A percentile compares a stretch with the other conserved stretches of the same genome.
These are phyloP conservation scores for Fopius arisanus DNA, from an alignment of 1,140 invertebrate genomes.

Conservation along the genomic window DNA sequence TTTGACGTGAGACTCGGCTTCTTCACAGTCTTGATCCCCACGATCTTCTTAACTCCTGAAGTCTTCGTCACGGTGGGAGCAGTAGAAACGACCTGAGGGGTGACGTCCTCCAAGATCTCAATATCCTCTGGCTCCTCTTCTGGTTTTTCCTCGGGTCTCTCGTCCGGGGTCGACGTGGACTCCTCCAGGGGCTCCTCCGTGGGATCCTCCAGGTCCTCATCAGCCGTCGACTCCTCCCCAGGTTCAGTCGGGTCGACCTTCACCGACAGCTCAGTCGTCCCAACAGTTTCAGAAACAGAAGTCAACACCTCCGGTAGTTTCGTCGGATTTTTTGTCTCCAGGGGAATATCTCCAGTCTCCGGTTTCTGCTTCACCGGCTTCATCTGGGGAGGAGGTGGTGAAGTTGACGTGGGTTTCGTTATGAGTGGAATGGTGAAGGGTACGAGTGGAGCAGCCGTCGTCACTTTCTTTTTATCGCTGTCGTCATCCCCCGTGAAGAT, in stretches of 20 bases:
- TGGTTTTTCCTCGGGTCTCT: background rate
- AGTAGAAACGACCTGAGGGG: background rate
- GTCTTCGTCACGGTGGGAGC: background rate
- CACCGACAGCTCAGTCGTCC: background rate
- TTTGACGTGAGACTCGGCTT: conserved; percentile 43
- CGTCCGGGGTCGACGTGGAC: background rate
- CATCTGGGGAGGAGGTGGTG: background rate
- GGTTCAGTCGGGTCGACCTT: conserved; percentile 17
- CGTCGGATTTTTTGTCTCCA: conserved; percentile 8
- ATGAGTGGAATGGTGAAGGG: conserved; percentile 51
- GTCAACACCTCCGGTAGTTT: background rate
- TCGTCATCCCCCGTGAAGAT: conserved; percentile 62
- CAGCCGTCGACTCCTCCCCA: background rate
- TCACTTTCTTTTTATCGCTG: conserved; percentile 42
- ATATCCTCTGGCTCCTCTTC: background rate
- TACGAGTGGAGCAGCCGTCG: conserved; percentile 43
- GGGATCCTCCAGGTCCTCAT: background rate
- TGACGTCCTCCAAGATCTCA: background rate
- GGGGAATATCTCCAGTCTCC: background rate
- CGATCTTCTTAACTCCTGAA: conserved; percentile 36
- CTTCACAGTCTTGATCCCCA: conserved; percentile 30
- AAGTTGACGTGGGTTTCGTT: conserved; percentile 34
- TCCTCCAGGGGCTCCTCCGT: background rate
- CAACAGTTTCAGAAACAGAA: background rate
- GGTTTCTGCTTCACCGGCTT: background rate